Evolutionary conservation across 2,797 vertebrate genomes (phyloP).

Genomic region (Halcyon smyrnensis): DNA sequence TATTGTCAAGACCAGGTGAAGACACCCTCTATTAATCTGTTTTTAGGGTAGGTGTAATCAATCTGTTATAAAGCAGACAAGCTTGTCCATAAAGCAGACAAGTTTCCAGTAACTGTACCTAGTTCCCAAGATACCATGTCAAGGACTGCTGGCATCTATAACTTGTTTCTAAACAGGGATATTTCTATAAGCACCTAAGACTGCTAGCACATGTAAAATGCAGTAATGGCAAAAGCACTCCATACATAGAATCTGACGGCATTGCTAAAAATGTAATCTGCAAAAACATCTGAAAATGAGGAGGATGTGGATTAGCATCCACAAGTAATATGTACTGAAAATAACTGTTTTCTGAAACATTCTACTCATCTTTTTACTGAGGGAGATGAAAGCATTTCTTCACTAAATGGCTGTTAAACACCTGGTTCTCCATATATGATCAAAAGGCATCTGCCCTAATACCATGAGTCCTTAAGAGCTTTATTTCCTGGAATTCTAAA

Average conservation of each 20-base stretch:
- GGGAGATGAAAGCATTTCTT: background rate
- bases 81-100: background rate
- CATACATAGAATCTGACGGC: background rate
- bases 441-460: background rate
- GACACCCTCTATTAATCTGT: background rate
- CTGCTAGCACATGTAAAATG: background rate
- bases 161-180: background rate
- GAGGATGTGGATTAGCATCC: background rate
- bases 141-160: background rate
- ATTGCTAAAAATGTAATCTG: conserved; percentile 14
- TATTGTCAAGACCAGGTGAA: background rate
- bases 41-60: background rate
- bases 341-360: background rate
- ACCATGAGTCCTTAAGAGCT: background rate
- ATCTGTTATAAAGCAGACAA: background rate
- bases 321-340: background rate
- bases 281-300: background rate
- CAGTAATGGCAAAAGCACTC: background rate
- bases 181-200: background rate
- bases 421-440: background rate
- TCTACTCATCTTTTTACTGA: background rate
- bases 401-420: background rate
- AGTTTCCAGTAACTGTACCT: background rate
- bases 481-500: background rate
- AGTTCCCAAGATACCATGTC: background rate